Base-by-base conservation (phyloP, 2,797 vertebrate species). In the Myotis pilosus region DNA sequence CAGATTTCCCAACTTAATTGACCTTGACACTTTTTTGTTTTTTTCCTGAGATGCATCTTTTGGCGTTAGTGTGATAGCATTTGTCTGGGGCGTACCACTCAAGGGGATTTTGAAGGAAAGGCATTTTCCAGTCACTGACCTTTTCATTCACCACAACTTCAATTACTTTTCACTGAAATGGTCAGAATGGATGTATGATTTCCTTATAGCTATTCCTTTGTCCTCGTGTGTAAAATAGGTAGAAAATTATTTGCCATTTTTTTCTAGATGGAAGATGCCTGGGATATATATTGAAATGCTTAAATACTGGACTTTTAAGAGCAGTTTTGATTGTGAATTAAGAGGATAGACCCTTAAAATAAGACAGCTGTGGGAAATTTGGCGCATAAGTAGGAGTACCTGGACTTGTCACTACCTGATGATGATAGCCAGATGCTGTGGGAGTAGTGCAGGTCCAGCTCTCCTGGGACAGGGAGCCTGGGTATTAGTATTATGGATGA, bases 31-130 rank as follows among this genome's bases (percentile, higher is more conserved):
- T 16, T 16, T 5, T 17, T 33, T 11, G 68, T 83, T 33, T 44
- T 44, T 0, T n/a, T 76, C 3, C 60, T 30, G 51, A 64, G 51
- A 79, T 66, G 22, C 5, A 0, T 16, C 11, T 20, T 79, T 55
- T 53, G 20, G 41, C 28, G 11, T 60, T 25, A 20, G 7, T 25
- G 20, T 60, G n/a, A 33, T 28, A n/a, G 41, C 12, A 12, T 6
- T 19, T 13, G 0, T 2, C 16, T 44, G 10, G 23, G 38, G 33
- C 38, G 7, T 13, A 15, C 16, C 62, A 3, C 8, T 28, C 0
- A 1, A 2, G 41, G 49, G 41, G 20, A 23, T 36, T 85, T 28
- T 64, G 68, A 38, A 51, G 6, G 36, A 36, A 33, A 33, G 49
- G 3, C 49, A 3, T 11, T 75, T 64, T 36, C 36, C 8, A 38